Percentiles rank a stretch among this genome's conserved stretches.
These are phyloP conservation scores for Anoplopoma fimbria DNA, from an alignment of 2,113 vertebrate genomes.

Conservation along the genomic window DNA sequence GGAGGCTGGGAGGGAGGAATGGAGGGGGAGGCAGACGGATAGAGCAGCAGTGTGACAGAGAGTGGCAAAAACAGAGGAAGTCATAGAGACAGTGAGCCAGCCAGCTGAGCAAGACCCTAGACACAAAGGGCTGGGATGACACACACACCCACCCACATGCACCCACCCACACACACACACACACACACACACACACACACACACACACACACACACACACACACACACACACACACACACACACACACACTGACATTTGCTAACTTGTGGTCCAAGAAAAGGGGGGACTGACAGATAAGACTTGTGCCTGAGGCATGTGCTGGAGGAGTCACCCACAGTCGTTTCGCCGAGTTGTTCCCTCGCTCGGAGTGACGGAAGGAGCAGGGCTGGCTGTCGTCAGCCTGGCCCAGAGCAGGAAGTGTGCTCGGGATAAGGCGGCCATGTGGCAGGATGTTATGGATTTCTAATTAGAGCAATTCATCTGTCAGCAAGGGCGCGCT, in stretches of 20 bases:
- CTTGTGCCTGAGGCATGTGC: conserved; percentile 61
- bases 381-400: conserved; percentile 97
- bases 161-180: conserved; percentile 39
- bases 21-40: conserved; percentile 67
- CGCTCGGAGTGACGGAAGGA: conserved; percentile 85
- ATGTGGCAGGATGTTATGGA: conserved; percentile 99
- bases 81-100: conserved; percentile 82
- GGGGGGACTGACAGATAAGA: conserved; percentile 59
- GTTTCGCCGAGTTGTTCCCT: conserved; percentile 54
- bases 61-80: conserved; percentile 83
- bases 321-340: conserved; percentile 61
- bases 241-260: conserved; percentile 18
- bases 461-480: conserved; percentile 99
- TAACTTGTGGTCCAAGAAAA: conserved; percentile 46
- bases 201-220: conserved; percentile 46
- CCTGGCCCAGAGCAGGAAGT: conserved; percentile 98
- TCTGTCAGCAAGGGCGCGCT: conserved; percentile 98
- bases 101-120: conserved; percentile 72
- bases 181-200: conserved; percentile 50
- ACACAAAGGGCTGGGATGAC: conserved; percentile 76
- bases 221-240: conserved; percentile 47
- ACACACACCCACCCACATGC: conserved; percentile 38
- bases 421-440: conserved; percentile 97
- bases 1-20: not conserved
- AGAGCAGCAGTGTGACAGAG: conserved; percentile 66